These are phyloP conservation scores for Oreochromis niloticus DNA, from an alignment of 2,113 vertebrate species.

Conservation along the genomic window DNA sequence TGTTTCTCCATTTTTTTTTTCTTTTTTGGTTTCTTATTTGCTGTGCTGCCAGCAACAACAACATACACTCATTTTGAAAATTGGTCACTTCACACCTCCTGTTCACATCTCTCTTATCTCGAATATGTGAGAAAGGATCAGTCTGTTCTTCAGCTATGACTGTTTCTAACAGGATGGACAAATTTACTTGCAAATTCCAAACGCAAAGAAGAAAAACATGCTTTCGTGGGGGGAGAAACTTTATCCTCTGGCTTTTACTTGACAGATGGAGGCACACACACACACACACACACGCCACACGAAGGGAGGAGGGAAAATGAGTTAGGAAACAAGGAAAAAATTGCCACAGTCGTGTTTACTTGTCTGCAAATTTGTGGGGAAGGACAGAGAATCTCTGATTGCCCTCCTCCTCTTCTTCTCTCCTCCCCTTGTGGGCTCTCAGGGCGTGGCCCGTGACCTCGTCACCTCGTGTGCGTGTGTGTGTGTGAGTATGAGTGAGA, in stretches of 20 bases:
- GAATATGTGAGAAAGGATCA: slow-evolving; percentile 19
- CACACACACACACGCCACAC: background rate
- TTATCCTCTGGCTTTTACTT: background rate
- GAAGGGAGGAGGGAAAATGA: background rate
- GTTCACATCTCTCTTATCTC: slow-evolving; percentile 34
- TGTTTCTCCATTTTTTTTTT: background rate
- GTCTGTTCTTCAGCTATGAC: slow-evolving; percentile 24
- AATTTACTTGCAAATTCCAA: background rate
- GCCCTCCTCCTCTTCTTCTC: slow-evolving; percentile 50
- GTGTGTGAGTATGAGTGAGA: background rate
- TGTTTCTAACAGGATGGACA: background rate
- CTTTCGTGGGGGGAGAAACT: background rate
- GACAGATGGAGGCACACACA: background rate
- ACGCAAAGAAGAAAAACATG: background rate
- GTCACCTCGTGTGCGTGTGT: slow-evolving; percentile 43
- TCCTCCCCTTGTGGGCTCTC: slow-evolving; percentile 43
- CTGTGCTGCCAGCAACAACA: slow-evolving; percentile 1
- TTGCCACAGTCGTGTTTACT: slow-evolving; percentile 58
- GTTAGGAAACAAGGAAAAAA: slow-evolving; percentile 18
- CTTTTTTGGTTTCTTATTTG: background rate
- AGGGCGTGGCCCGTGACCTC: slow-evolving; percentile 67
- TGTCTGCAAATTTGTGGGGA: slow-evolving; percentile 52
- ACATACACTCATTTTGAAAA: slow-evolving; percentile 19
- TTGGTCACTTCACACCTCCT: slow-evolving; percentile 43
- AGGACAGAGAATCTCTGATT: slow-evolving; percentile 53